Evolutionary conservation across 2,888 invertebrate genomes (phyloP), one percentile per base, ranked within the genome.

Genomic region (Ceraclea dissimilis): DNA sequence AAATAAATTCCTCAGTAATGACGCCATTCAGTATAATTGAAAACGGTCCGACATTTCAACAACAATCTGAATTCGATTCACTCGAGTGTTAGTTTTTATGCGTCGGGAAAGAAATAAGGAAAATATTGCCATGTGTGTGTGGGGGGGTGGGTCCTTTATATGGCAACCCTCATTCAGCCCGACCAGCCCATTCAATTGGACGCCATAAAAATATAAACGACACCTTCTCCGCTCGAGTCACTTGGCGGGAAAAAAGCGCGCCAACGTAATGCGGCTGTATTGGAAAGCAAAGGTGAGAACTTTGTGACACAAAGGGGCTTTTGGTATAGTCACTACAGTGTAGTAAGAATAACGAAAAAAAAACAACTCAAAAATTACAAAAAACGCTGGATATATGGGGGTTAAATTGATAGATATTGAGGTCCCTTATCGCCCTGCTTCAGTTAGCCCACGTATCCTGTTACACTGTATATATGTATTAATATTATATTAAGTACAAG

Each of bases 131-230:
- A 10, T 4, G 5, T 6, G 39, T 39, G 39, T 13, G 31, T 6
- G 31, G 11, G 31, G 31, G 31, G 31, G 31, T 11, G 31, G 31
- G 6, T n/a, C n/a, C n/a, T n/a, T n/a, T n/a, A n/a, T n/a, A n/a
- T n/a, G 10, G 16, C 39, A n/a, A 39, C 39, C 39, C 39, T 39
- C 39, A 39, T 39, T 39, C 39, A 39, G 16, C 16, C 13, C 39
- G 17, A 49, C 22, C 26, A 17, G 2, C 22, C 31, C 49, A 49
- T 20, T 22, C 20, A n/a, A n/a, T n/a, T n/a, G 54, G 51, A 50
- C 47, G 50, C 57, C 54, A 49, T 57, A 55, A 57, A 56, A 60
- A 55, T 57, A 55, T 54, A 57, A 57, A 57, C 55, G 57, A 52
- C 57, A 52, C 55, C 56, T 55, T 52, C 57, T 60, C 60, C 60